Evolutionary conservation across 2,113 vertebrate genomes (phyloP).

Genomic region (Equus quagga): DNA sequence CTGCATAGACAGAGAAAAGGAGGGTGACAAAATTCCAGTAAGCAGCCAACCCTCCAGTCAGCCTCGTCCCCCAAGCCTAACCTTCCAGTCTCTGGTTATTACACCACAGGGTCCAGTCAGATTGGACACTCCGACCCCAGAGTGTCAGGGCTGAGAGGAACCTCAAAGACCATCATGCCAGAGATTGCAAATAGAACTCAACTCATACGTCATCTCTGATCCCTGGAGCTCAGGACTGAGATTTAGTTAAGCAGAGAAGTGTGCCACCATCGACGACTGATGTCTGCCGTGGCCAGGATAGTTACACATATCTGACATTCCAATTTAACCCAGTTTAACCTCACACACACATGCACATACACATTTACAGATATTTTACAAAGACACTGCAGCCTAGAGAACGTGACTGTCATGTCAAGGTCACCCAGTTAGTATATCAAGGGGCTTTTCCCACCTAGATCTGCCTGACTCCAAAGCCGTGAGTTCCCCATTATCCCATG

Average conservation of each 20-base stretch:
- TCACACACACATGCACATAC: background rate
- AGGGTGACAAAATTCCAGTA: background rate
- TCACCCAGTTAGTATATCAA: slow-evolving; percentile 48
- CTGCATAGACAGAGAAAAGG: background rate
- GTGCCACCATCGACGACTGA: background rate
- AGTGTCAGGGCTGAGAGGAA: background rate
- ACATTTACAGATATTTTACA: background rate
- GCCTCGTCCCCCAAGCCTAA: background rate
- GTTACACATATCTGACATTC: slow-evolving; percentile 15
- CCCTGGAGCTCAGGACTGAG: slow-evolving; percentile 22
- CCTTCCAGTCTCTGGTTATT: background rate
- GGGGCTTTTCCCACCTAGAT: background rate
- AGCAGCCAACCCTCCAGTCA: background rate
- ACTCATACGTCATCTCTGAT: slow-evolving; percentile 29
- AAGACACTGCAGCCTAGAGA: slow-evolving; percentile 1
- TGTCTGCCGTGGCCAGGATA: background rate
- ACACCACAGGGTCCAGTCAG: background rate
- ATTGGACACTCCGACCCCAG: background rate
- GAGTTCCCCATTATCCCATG: background rate
- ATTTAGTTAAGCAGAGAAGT: slow-evolving; percentile 57
- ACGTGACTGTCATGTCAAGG: background rate
- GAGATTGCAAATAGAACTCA: slow-evolving; percentile 34
- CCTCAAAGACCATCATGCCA: background rate
- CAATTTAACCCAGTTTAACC: slow-evolving; percentile 33
- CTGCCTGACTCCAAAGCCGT: background rate